These are phyloP conservation scores for Speoplatyrhinus poulsoni DNA, from an alignment of 2,113 vertebrate species.

Conservation along the genomic window DNA sequence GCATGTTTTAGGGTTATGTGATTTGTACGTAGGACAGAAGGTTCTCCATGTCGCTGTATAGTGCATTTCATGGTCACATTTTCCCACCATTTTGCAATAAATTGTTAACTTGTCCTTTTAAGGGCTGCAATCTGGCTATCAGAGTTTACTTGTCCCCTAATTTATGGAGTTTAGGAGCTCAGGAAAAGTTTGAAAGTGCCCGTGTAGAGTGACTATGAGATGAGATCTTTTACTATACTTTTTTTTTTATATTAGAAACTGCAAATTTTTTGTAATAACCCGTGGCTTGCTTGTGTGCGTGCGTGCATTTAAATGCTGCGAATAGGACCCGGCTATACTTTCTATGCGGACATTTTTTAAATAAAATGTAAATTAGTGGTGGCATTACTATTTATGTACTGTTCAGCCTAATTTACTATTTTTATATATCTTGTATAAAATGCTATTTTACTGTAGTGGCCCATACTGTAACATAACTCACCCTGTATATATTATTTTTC, in stretches of 20 bases:
- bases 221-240: slow-evolving; percentile 19
- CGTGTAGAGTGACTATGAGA: slow-evolving; percentile 57
- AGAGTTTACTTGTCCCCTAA: slow-evolving; percentile 70
- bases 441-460: slow-evolving; percentile 56
- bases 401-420: slow-evolving; percentile 63
- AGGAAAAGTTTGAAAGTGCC: slow-evolving; percentile 75
- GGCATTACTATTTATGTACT: slow-evolving; percentile 27
- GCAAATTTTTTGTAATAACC: slow-evolving; percentile 61
- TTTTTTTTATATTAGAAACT: slow-evolving; percentile 28
- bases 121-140: slow-evolving; percentile 72
- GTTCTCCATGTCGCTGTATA: slow-evolving; percentile 33
- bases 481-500: slow-evolving; percentile 36
- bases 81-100: slow-evolving; percentile 69
- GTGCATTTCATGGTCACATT: slow-evolving; percentile 64
- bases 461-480: slow-evolving; percentile 56
- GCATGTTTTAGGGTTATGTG: slow-evolving; percentile 32
- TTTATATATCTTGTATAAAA: slow-evolving; percentile 72
- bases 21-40: slow-evolving; percentile 49
- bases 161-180: slow-evolving; percentile 70
- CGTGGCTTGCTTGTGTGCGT: slow-evolving; percentile 30
- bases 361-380: slow-evolving; percentile 47
- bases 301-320: slow-evolving; percentile 52
- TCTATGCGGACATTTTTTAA: slow-evolving; percentile 60
- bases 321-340: slow-evolving; percentile 62
- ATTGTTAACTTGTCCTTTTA: slow-evolving; percentile 59